Base-by-base conservation (phyloP, 2,888 invertebrate genomes). In the Podabrus alpinus region DNA sequence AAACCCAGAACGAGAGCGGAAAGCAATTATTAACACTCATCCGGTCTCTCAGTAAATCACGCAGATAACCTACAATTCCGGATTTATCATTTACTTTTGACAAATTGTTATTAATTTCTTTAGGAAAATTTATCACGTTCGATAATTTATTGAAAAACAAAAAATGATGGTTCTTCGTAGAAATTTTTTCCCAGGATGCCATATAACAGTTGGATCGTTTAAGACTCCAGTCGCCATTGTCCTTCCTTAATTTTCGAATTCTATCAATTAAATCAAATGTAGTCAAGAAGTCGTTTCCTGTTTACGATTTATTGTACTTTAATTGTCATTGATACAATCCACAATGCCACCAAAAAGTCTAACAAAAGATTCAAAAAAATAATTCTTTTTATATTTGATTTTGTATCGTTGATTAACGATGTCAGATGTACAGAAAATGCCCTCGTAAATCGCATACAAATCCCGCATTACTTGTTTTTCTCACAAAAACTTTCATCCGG, bases 21-120 rank as follows among this genome's bases (percentile, higher is more conserved):
- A 86, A 85, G 84, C 83, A 84, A 85, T 85, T 85, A 85, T 85
- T 85, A 84, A 84, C 84, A 81, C 85, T 84, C 84, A 85, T 86
- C 86, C 86, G 84, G 84, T 82, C 83, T 82, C 82, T 81, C 82
- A 83, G 80, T 86, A 86, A 86, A 86, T 86, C 86, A 86, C 83
- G 79, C 80, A 83, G 85, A 85, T 85, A 85, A 85, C 80, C 83
- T 81, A 80, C 74, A 77, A 81, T 80, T 79, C 81, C 82, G 82
- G 83, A 83, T 83, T 83, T 81, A 82, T 82, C 82, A 82, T 83
- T 82, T 83, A 83, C 82, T 82, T 45, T 81, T 83, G 84, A 84
- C 84, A 83, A 83, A 83, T 77, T 77, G 75, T 73, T 75, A 75
- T 75, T 73, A 75, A 77, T 77, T 77, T 72, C 66, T 15, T 66